phyloP scores from a whole-genome alignment of 2,888 invertebrate genomes.

The Xylota sylvarum region DNA sequence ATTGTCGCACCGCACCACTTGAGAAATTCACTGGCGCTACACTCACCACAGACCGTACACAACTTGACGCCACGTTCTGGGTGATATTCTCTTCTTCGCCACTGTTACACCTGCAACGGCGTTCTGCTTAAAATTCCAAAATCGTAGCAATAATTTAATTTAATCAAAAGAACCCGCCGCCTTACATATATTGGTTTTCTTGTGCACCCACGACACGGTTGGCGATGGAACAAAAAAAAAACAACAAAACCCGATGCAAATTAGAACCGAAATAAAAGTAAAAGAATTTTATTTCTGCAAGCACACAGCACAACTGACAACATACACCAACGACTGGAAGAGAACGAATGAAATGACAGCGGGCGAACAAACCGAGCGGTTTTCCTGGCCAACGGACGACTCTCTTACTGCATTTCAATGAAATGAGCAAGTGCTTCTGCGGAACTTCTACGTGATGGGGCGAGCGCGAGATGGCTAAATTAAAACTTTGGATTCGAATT shows the following conservation, averaged over 20 bases:
- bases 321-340: constrained; percentile 63
- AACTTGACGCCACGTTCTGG: constrained; percentile 63
- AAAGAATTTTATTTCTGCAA: constrained; percentile 46
- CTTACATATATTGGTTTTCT: neutral
- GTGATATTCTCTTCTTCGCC: constrained; percentile 30
- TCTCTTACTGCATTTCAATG: constrained; percentile 19
- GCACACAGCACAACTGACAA: constrained; percentile 33
- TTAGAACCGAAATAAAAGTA: constrained; percentile 38
- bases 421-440: constrained; percentile 1
- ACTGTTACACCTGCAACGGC: constrained; percentile 54
- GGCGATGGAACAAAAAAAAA: constrained; percentile 24
- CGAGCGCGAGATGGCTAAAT: constrained; percentile 5
- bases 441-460: neutral
- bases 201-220: neutral
- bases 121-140: constrained; percentile 45
- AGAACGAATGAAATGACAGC: constrained; percentile 69
- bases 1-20: neutral
- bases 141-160: constrained; percentile 39
- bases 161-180: constrained; percentile 31
- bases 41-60: constrained; percentile 17
- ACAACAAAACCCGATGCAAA: too few species aligned
- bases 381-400: neutral
- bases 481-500: neutral
- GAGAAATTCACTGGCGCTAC: constrained; percentile 28
- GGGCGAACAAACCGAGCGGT: neutral